A percentile compares a stretch with the other conserved stretches of the same genome.
Evolutionary conservation across 2,888 invertebrate genomes (phyloP).

Genomic region (Xiphydria camelus): DNA sequence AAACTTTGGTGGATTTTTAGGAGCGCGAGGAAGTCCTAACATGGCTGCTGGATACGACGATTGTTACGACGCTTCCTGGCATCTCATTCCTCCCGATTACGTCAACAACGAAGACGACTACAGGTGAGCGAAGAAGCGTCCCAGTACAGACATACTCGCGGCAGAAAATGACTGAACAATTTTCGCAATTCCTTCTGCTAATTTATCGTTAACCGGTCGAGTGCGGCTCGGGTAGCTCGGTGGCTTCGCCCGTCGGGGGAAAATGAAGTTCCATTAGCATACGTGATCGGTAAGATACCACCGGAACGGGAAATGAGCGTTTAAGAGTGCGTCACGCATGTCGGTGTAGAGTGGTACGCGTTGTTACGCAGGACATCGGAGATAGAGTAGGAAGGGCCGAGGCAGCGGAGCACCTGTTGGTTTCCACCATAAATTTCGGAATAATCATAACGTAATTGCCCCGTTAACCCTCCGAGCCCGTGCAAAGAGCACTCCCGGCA

Average conservation of each 20-base stretch:
- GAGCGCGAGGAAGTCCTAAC: constrained; percentile 46
- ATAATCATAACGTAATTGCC: constrained; percentile 9
- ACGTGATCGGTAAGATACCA: constrained; percentile 33
- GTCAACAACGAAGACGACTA: constrained; percentile 72
- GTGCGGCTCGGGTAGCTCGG: no score
- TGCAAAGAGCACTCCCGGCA: background rate
- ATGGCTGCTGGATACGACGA: constrained; percentile 65
- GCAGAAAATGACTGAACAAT: no score
- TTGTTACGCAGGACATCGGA: constrained; percentile 35
- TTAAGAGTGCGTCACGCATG: constrained; percentile 47
- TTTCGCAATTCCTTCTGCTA: no score
- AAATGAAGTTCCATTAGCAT: constrained; percentile 22
- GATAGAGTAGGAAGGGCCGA: constrained; percentile 4
- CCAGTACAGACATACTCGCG: no score
- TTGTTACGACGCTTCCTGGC: constrained; percentile 71
- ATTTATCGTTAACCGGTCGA: no score
- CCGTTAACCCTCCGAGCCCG: background rate
- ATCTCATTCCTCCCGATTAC: constrained; percentile 73
- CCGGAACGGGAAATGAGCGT: constrained; percentile 43
- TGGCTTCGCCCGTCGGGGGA: no score
- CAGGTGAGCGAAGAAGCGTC: constrained; percentile 56
- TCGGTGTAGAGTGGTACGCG: constrained; percentile 47
- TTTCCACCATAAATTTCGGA: constrained; percentile 17
- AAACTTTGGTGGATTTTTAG: background rate
- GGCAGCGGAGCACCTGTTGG: constrained; percentile 16